phyloP scores from a whole-genome alignment of 2,113 vertebrate genomes.

The Seriola quinqueradiata region DNA sequence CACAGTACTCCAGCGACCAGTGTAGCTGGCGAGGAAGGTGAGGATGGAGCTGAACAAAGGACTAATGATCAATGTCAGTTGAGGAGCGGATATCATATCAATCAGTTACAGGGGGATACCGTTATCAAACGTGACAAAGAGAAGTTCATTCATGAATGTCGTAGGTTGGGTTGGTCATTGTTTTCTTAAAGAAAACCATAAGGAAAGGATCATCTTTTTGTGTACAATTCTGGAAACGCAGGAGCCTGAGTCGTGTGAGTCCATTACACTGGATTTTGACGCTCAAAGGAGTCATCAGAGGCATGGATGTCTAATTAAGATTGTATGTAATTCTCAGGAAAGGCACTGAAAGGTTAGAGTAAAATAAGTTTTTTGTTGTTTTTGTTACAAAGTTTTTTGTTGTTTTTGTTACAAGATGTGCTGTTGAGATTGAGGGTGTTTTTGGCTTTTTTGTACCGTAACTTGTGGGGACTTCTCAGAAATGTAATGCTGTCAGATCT shows the following conservation, averaged over 20 bases:
- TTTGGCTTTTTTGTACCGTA: neutral
- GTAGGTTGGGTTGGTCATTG: no score
- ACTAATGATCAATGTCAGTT: accelerated
- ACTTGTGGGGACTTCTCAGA: constrained; percentile 9
- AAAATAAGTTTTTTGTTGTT: neutral
- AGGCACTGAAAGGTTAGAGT: neutral
- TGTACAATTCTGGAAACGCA: no score
- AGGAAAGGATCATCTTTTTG: no score
- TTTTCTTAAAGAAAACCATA: neutral
- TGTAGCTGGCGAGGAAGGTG: constrained; percentile 97
- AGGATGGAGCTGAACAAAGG: constrained; percentile 34
- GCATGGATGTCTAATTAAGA: constrained; percentile 23
- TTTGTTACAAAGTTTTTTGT: neutral
- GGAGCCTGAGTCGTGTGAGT: neutral
- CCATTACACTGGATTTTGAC: neutral
- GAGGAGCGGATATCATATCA: neutral
- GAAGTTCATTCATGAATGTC: neutral
- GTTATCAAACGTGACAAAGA: neutral
- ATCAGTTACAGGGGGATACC: neutral
- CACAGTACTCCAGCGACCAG: constrained; percentile 94
- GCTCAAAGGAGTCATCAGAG: neutral
- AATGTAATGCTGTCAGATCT: neutral
- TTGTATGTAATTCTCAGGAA: constrained; percentile 1
- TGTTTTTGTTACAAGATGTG: neutral
- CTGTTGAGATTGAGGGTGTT: neutral